phyloP scores from a whole-genome alignment of 2,888 invertebrate species.

The Zaprionus bogoriensis region DNA sequence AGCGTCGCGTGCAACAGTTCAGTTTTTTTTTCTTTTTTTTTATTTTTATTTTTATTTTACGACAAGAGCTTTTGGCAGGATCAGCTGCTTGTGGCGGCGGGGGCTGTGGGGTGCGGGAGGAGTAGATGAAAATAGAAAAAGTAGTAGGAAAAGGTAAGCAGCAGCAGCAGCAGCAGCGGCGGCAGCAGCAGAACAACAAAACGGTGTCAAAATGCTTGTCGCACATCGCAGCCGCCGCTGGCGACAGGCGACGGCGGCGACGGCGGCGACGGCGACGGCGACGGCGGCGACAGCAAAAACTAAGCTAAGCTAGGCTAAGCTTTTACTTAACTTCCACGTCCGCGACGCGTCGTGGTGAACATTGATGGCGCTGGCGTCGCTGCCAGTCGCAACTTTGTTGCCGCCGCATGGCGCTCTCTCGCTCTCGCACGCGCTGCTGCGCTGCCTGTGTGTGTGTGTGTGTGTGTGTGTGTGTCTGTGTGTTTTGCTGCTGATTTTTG shows the following conservation, averaged over 20 bases:
- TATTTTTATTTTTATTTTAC: constrained; percentile 12
- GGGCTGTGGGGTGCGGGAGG: too few species aligned
- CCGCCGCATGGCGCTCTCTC: constrained; percentile 34
- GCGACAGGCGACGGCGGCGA: constrained; percentile 43
- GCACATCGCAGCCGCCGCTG: constrained; percentile 51
- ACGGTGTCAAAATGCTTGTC: constrained; percentile 76
- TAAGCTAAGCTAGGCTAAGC: constrained; percentile 64
- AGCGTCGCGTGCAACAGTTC: constrained; percentile 33
- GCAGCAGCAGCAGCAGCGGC: not conserved
- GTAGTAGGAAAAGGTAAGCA: too few species aligned
- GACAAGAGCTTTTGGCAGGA: constrained; percentile 23
- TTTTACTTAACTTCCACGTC: constrained; percentile 26
- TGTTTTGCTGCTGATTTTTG: constrained; percentile 49
- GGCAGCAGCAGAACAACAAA: constrained; percentile 12
- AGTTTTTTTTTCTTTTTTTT: constrained; percentile 4
- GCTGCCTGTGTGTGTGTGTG: not conserved
- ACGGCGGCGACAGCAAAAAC: constrained; percentile 13
- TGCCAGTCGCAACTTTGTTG: constrained; percentile 46
- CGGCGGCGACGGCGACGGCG: constrained; percentile 14
- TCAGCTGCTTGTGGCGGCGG: constrained; percentile 44
- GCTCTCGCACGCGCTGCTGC: constrained; percentile 5
- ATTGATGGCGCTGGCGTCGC: constrained; percentile 16
- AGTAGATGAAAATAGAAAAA: too few species aligned
- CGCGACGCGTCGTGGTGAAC: constrained; percentile 37
- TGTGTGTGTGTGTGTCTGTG: constrained; percentile 1